phyloP scores from a whole-genome alignment of 1,140 invertebrate genomes.

The Gonatopus flavifemur region DNA sequence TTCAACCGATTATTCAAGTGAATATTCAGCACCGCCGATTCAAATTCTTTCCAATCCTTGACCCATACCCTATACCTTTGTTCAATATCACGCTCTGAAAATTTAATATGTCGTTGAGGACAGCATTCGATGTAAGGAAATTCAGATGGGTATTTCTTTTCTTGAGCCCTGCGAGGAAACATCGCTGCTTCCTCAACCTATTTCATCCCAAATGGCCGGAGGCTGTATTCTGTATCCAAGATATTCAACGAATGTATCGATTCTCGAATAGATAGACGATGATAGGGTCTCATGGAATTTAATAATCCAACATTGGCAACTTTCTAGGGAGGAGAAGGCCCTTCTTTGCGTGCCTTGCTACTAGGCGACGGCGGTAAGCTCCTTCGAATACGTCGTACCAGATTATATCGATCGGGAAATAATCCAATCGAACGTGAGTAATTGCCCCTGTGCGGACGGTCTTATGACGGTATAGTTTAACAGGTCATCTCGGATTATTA shows the following conservation, averaged over 20 bases:
- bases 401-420: conserved; percentile 42
- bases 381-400: conserved; percentile 14
- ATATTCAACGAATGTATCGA: conserved; percentile 60
- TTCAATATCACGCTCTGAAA: too few relatives aligned
- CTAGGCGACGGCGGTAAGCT: too few relatives aligned
- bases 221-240: conserved; percentile 43
- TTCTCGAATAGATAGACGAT: conserved; percentile 52
- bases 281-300: conserved; percentile 57
- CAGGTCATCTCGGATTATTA: too few relatives aligned
- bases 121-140: too few relatives aligned
- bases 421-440: conserved; percentile 38
- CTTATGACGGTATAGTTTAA: too few relatives aligned
- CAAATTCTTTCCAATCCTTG: too few relatives aligned
- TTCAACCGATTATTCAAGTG: too few relatives aligned
- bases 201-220: conserved; percentile 16
- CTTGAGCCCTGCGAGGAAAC: neutral
- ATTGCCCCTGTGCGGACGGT: conserved; percentile 17
- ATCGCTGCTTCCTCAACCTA: neutral
- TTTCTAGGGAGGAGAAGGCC: conserved; percentile 30
- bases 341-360: conserved; percentile 37
- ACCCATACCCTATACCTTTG: too few relatives aligned
- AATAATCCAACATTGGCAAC: conserved; percentile 56
- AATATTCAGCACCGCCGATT: too few relatives aligned
- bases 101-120: too few relatives aligned
- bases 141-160: too few relatives aligned